Percentiles rank a stretch among this genome's conserved stretches.
These are phyloP conservation scores for Pseudobourletiella spinata DNA, from an alignment of 1,140 invertebrate species.

Conservation along the genomic window DNA sequence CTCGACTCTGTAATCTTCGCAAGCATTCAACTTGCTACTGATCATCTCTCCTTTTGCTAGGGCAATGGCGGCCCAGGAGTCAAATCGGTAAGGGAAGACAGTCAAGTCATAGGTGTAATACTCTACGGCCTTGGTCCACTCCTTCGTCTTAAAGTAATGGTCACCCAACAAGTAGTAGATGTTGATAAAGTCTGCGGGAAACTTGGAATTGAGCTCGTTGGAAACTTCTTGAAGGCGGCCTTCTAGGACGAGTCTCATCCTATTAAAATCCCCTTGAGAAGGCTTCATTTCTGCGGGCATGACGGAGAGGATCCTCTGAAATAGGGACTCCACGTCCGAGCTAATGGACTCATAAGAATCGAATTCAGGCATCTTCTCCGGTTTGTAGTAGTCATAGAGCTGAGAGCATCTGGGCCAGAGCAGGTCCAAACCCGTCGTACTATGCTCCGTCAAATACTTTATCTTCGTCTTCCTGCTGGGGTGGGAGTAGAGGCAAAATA, in stretches of 20 bases:
- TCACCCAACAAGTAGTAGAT: constrained; percentile 85
- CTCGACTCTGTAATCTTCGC: constrained; percentile 48
- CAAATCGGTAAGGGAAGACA: constrained; percentile 63
- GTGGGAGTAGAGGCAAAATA: constrained; percentile 80
- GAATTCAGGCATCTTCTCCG: constrained; percentile 68
- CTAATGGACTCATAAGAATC: constrained; percentile 68
- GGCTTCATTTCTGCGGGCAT: constrained; percentile 60
- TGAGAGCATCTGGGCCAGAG: constrained; percentile 67
- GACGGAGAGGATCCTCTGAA: constrained; percentile 62
- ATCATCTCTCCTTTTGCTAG: constrained; percentile 68
- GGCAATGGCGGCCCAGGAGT: constrained; percentile 86
- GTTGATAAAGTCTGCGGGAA: constrained; percentile 49
- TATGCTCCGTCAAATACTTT: constrained; percentile 65
- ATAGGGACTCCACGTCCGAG: constrained; percentile 63
- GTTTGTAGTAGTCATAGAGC: constrained; percentile 75
- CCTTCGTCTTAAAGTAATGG: constrained; percentile 84
- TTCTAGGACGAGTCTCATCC: constrained; percentile 57
- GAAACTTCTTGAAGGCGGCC: constrained; percentile 47
- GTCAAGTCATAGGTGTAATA: constrained; percentile 77
- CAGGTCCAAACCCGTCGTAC: constrained; percentile 57
- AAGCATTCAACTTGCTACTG: constrained; percentile 70
- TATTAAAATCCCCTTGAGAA: constrained; percentile 38
- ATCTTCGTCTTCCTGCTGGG: constrained; percentile 64
- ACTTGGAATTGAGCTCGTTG: constrained; percentile 37
- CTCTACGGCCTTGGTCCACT: constrained; percentile 58